These are phyloP conservation scores for Atrina japonica DNA, from an alignment of 2,888 invertebrate species.

Conservation along the genomic window DNA sequence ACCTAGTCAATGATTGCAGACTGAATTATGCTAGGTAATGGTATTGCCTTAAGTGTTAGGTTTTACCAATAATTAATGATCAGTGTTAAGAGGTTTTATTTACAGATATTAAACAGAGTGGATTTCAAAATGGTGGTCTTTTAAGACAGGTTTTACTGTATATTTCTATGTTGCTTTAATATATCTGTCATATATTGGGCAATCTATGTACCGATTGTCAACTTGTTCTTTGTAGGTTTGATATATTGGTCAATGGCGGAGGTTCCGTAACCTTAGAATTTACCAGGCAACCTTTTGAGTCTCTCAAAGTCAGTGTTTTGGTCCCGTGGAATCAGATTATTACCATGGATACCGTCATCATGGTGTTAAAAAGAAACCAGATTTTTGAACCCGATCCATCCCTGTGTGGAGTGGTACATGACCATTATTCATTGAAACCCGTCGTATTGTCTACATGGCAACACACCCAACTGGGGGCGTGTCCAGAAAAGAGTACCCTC, in stretches of 20 bases:
- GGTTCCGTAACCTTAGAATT: slow-evolving; percentile 98
- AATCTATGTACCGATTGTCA: too few species aligned
- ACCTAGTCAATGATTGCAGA: too few species aligned
- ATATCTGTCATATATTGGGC: too few species aligned
- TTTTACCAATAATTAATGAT: too few species aligned
- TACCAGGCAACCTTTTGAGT: slow-evolving; percentile 94
- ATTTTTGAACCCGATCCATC: slow-evolving; percentile 82
- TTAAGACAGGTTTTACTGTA: too few species aligned
- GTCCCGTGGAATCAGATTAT: slow-evolving; percentile 98
- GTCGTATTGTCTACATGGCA: slow-evolving; percentile 80
- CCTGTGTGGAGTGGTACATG: slow-evolving; percentile 71
- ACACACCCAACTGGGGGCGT: slow-evolving; percentile 80
- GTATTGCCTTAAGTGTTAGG: too few species aligned
- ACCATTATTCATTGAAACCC: slow-evolving; percentile 75
- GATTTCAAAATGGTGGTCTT: too few species aligned
- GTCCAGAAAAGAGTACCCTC: slow-evolving; percentile 78
- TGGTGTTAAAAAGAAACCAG: slow-evolving; percentile 62
- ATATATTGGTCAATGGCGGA: slow-evolving; percentile 98
- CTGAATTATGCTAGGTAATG: too few species aligned
- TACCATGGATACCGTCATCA: slow-evolving; percentile 76
- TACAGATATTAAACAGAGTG: too few species aligned
- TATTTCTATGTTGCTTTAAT: too few species aligned
- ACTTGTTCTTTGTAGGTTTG: too few species aligned
- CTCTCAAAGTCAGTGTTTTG: slow-evolving; percentile 82
- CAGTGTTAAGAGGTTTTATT: too few species aligned